Conservation (phyloP, 2,888 invertebrate species). For the Auanema freiburgensis region DNA sequence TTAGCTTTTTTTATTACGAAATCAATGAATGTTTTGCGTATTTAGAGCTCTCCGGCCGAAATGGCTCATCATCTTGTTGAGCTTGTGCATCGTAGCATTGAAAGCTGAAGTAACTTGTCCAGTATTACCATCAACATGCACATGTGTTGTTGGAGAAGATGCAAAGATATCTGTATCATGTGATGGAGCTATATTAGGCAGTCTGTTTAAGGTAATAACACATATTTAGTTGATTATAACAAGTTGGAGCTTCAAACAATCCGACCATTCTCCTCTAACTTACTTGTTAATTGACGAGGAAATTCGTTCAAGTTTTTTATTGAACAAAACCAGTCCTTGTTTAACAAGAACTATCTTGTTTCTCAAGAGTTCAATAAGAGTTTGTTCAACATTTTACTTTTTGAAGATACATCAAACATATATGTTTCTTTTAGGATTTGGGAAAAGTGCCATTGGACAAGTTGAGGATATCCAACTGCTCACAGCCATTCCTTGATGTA, state of each 20-base stretch:
- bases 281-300: slow-evolving; percentile 3
- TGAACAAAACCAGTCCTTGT: too few species aligned
- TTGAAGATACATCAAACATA: neutral
- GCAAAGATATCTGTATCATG: slow-evolving; percentile 13
- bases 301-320: neutral
- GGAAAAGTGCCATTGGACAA: slow-evolving; percentile 29
- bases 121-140: slow-evolving; percentile 12
- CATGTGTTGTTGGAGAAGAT: slow-evolving; percentile 4
- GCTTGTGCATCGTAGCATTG: neutral
- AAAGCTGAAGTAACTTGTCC: slow-evolving; percentile 10
- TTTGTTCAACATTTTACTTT: neutral
- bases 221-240: neutral
- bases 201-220: slow-evolving; percentile 17
- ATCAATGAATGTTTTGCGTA: neutral
- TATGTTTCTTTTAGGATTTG: slow-evolving; percentile 21
- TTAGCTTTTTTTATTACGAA: neutral
- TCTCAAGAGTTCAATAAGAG: neutral
- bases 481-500: slow-evolving; percentile 13
- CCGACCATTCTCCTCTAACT: neutral
- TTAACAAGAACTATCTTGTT: neutral
- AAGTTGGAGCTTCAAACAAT: neutral
- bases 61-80: neutral
- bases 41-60: neutral
- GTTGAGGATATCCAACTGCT: slow-evolving; percentile 25
- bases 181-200: slow-evolving; percentile 7